These are phyloP conservation scores for Prosopocoilus inquinatus DNA, from an alignment of 2,888 invertebrate species.

Conservation along the genomic window DNA sequence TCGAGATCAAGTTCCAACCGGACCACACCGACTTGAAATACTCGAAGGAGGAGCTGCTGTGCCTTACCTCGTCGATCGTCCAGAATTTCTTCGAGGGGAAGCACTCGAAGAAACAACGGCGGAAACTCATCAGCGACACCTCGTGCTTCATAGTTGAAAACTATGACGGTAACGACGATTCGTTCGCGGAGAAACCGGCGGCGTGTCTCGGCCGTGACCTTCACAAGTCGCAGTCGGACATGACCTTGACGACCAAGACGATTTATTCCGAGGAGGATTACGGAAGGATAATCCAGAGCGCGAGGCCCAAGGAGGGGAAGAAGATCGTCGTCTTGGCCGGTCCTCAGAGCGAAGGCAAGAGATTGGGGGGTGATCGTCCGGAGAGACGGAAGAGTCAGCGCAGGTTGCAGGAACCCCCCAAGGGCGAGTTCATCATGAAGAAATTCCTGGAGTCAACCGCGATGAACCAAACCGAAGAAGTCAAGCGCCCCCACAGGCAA, in stretches of 20 bases:
- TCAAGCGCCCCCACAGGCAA: no score
- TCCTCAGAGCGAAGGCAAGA: no score
- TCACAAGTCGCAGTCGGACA: constrained; percentile 39
- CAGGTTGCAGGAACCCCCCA: neutral
- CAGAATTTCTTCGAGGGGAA: no score
- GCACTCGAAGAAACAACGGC: no score
- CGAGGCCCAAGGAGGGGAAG: neutral
- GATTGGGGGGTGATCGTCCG: neutral
- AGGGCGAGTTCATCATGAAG: neutral
- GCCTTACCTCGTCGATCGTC: no score
- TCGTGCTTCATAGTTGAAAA: constrained; percentile 16
- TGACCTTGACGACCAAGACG: constrained; percentile 28
- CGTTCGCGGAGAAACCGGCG: neutral
- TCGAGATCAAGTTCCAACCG: constrained; percentile 12
- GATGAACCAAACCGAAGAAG: neutral
- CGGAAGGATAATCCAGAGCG: constrained; percentile 7
- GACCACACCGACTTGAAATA: constrained; percentile 4
- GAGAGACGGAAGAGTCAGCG: neutral
- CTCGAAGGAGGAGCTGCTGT: constrained; percentile 2
- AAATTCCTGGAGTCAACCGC: neutral
- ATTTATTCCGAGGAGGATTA: constrained; percentile 18
- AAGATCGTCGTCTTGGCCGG: neutral
- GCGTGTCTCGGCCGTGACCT: constrained; percentile 28
- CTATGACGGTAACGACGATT: constrained; percentile 12
- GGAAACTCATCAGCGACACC: neutral